Evolutionary conservation across 2,888 invertebrate genomes (phyloP), one percentile per base, ranked within the genome.

Genomic region (Drosophila anomalipes): DNA sequence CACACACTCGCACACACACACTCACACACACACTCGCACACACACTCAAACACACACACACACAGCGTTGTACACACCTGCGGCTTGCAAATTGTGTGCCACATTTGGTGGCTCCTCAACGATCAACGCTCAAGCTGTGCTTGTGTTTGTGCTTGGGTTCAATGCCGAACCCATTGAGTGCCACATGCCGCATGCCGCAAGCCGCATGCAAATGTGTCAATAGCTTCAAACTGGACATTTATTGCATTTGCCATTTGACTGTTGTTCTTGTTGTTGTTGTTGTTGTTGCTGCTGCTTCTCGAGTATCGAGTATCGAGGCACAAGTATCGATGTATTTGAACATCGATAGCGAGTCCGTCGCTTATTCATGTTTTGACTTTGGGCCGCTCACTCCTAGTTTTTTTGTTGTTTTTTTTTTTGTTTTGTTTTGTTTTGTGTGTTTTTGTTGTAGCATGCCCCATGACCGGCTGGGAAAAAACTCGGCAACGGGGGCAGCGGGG

Each of bases 201-300:
- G 4, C 19, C 9, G 14, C 81, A 90, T 89, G 84, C 86, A 91
- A 89, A 91, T 91, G 89, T 90, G 90, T 91, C 90, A 90, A 91
- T 90, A 86, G 87, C 79, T 88, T 81, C 82, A 81, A 77, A 81
- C 90, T 86, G 90, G 90, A 90, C 90, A 88, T 89, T 86, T 89
- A 89, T 84, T 84, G 83, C 82, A 82, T 77, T 83, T 83, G 82
- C 82, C 84, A 83, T 82, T 82, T 83, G 66, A 51, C 9, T 60
- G 37, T 9, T 37, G 51, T 12, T 26, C 30, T 30, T 33, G 44
- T 32, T 59, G 37, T 56, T 56, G 56, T 33, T 47, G 26, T 12
- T 47, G 26, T n/a, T 44, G 58, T 14, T 59, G 19, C 4, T 32
- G 22, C 12, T 47, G 56, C 35, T 51, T 35, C 49, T 77, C 52